Base-by-base conservation (phyloP, 2,113 vertebrate species). In the Centropus unirufus region DNA sequence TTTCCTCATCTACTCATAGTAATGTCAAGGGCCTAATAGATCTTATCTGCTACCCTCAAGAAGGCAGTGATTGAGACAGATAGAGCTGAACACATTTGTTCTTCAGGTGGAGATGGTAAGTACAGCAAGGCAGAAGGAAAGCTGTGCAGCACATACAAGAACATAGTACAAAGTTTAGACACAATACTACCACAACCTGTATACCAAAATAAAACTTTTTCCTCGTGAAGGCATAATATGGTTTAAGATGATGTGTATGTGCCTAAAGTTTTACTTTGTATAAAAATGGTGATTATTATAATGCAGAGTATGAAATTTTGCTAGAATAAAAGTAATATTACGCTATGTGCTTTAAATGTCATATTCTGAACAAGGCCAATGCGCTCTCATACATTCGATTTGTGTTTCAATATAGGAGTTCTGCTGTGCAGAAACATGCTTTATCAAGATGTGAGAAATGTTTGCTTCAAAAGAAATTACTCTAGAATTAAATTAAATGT, bases 401-500 rank as follows among this genome's bases (percentile, higher is more conserved):
- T 88, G 46, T 78, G 62, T 21, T 66, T 59, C 75, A 42, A 0
- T 32, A 24, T 3, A 67, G 76, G 49, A 92, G 46, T 87, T 46
- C 62, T 49, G 17, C 75, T 83, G 49, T 78, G 51, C 63, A 87
- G 87, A 92, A 93, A 12, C 34, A 12, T 59, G 30, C 30, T 70
- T 82, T 89, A 89, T 87, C 69, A 76, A 86, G 54, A 82, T 67
- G 40, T 74, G 81, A 90, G 32, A 69, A 91, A 81, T 34, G 39
- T 92, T 91, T 90, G 20, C 74, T 84, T 83, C 64, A 57, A 59
- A 89, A 91, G 30, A 89, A 78, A 84, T 76, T 61, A 72, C 36
- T 88, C 18, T 44, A 34, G 51, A 94, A 95, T 90, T 34, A 84
- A 95, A 95, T 93, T 61, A 89, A 91, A 76, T 76, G 72, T 76